phyloP scores from a whole-genome alignment of 1,140 invertebrate genomes.

The Rhopalosiphum padi region DNA sequence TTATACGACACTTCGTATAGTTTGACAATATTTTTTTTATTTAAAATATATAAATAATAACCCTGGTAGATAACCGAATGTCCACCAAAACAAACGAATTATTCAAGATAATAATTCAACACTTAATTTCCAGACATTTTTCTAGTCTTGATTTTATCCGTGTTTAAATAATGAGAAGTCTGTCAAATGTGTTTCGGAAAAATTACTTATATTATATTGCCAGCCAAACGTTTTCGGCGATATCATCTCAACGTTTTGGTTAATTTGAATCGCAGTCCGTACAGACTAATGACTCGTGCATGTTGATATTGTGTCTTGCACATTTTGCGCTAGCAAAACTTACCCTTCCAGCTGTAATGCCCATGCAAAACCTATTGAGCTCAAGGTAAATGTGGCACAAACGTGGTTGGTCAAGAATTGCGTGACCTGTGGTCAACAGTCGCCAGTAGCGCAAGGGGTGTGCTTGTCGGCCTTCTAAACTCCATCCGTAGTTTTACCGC shows the following conservation, averaged over 20 bases:
- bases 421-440: slow-evolving; percentile 56
- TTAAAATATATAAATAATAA: background rate
- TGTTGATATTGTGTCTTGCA: slow-evolving; percentile 24
- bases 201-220: background rate
- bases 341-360: slow-evolving; percentile 16
- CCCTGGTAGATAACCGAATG: no score
- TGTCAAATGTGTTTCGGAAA: no score
- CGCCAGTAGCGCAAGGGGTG: slow-evolving; percentile 39
- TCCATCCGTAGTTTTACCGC: slow-evolving; percentile 21
- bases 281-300: slow-evolving; percentile 11
- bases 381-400: slow-evolving; percentile 39
- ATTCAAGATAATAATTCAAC: no score
- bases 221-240: background rate
- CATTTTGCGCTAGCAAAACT: background rate
- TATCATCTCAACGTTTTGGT: background rate
- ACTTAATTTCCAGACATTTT: no score
- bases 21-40: background rate
- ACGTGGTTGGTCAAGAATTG: slow-evolving; percentile 51
- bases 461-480: slow-evolving; percentile 13
- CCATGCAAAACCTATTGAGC: slow-evolving; percentile 32
- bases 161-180: no score
- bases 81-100: no score
- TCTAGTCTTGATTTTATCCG: no score
- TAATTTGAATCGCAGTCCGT: background rate
- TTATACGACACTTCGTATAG: background rate